phyloP scores from a whole-genome alignment of 2,113 vertebrate genomes.

The Xenopus borealis region DNA sequence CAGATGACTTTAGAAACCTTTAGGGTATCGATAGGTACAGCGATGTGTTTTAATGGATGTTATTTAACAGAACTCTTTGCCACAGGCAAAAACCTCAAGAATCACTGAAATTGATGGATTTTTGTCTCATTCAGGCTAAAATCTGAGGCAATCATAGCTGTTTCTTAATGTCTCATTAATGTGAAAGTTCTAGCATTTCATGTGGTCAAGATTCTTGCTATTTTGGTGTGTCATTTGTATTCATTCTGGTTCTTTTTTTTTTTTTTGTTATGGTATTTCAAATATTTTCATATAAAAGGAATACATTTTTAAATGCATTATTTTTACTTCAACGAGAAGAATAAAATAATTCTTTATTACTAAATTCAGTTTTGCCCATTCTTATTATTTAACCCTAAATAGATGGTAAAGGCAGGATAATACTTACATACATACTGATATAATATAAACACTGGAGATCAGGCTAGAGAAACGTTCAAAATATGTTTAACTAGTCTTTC shows the following conservation, averaged over 20 bases:
- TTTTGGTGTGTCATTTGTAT: slow-evolving; percentile 10
- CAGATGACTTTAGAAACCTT: slow-evolving; percentile 41
- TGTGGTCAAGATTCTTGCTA: slow-evolving; percentile 34
- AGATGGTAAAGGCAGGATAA: no score
- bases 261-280: no score
- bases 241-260: slow-evolving; percentile 5
- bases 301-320: background rate
- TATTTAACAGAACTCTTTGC: slow-evolving; percentile 43
- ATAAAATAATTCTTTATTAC: background rate
- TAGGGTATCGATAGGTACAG: slow-evolving; percentile 46
- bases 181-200: slow-evolving; percentile 36
- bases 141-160: slow-evolving; percentile 37
- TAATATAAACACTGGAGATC: no score
- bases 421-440: no score
- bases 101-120: slow-evolving; percentile 40
- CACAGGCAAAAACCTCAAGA: slow-evolving; percentile 42
- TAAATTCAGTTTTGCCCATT: no score
- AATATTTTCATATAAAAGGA: background rate
- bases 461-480: no score
- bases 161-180: slow-evolving; percentile 45
- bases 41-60: slow-evolving; percentile 46
- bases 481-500: no score
- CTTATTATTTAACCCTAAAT: no score
- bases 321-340: background rate
- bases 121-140: slow-evolving; percentile 32